phyloP scores from a whole-genome alignment of 1,140 invertebrate species.

The Trachymyrmex cornetzi region DNA sequence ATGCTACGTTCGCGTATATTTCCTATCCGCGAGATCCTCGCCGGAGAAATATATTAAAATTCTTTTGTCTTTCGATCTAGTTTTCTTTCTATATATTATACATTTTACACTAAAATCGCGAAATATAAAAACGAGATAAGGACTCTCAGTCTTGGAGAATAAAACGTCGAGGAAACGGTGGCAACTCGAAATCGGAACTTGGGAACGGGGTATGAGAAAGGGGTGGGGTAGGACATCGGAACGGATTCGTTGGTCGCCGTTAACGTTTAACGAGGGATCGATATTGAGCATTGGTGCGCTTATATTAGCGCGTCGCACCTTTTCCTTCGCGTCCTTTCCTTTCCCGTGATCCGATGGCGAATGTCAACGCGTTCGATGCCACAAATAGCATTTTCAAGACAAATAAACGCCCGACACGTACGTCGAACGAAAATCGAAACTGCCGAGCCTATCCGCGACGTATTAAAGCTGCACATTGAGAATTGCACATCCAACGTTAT shows the following conservation, averaged over 20 bases:
- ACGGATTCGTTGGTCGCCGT: conserved; percentile 64
- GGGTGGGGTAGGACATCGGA: conserved; percentile 10
- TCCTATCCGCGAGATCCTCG: conserved; percentile 58
- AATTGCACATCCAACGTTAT: conserved; percentile 46
- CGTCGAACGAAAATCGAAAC: conserved; percentile 14
- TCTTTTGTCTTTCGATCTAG: not conserved
- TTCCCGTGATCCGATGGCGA: conserved; percentile 17
- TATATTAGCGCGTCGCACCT: conserved; percentile 10
- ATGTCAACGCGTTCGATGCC: conserved; percentile 43
- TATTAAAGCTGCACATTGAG: conserved; percentile 55
- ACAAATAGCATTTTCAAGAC: conserved; percentile 3
- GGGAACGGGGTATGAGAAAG: conserved; percentile 21
- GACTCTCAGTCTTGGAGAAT: conserved; percentile 77
- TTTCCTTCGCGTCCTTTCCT: conserved; percentile 22
- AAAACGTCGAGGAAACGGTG: conserved; percentile 68
- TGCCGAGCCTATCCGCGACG: conserved; percentile 32
- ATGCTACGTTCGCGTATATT: conserved; percentile 50
- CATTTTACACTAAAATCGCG: conserved; percentile 55
- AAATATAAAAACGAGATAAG: conserved; percentile 73
- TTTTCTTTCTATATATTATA: conserved; percentile 27
- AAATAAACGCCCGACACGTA: conserved; percentile 13
- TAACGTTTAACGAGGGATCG: conserved; percentile 55
- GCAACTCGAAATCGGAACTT: conserved; percentile 65
- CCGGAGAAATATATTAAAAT: conserved; percentile 58
- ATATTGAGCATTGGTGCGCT: conserved; percentile 69